Conservation (phyloP, 2,888 invertebrate species). For the Globia sparganii region DNA sequence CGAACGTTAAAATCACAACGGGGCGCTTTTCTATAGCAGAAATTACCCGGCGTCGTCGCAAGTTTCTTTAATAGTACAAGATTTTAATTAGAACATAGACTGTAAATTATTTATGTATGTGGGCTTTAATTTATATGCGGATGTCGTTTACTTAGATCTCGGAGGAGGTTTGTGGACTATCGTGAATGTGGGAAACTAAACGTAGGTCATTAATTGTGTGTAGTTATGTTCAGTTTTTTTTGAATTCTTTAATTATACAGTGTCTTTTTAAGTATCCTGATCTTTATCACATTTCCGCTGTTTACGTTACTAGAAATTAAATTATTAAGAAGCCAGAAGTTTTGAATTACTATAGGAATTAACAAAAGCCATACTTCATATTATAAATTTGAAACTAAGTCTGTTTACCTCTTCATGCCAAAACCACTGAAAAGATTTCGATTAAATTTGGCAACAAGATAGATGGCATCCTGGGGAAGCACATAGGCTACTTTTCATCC, state of each 20-base stretch:
- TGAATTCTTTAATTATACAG: slow-evolving; percentile 40
- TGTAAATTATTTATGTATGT: slow-evolving; percentile 54
- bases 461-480: background rate
- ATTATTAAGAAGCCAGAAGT: slow-evolving; percentile 11
- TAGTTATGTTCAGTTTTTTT: slow-evolving; percentile 46
- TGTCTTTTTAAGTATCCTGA: slow-evolving; percentile 32
- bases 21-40: slow-evolving; percentile 79
- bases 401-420: background rate
- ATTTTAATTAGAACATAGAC: slow-evolving; percentile 81
- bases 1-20: slow-evolving; percentile 80
- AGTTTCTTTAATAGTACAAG: slow-evolving; percentile 79
- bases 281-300: slow-evolving; percentile 36
- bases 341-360: background rate
- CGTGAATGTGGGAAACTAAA: slow-evolving; percentile 46
- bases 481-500: background rate
- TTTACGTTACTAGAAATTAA: slow-evolving; percentile 23
- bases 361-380: background rate
- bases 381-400: background rate
- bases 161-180: slow-evolving; percentile 32
- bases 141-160: slow-evolving; percentile 51
- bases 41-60: slow-evolving; percentile 64
- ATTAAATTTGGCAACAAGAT: background rate
- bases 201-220: slow-evolving; percentile 55
- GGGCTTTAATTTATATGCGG: slow-evolving; percentile 62
- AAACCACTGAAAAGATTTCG: background rate